A percentile compares a stretch with the other conserved stretches of the same genome.
These are phyloP conservation scores for Amblyjoppa fuscipennis DNA, from an alignment of 2,888 invertebrate genomes.

Conservation along the genomic window DNA sequence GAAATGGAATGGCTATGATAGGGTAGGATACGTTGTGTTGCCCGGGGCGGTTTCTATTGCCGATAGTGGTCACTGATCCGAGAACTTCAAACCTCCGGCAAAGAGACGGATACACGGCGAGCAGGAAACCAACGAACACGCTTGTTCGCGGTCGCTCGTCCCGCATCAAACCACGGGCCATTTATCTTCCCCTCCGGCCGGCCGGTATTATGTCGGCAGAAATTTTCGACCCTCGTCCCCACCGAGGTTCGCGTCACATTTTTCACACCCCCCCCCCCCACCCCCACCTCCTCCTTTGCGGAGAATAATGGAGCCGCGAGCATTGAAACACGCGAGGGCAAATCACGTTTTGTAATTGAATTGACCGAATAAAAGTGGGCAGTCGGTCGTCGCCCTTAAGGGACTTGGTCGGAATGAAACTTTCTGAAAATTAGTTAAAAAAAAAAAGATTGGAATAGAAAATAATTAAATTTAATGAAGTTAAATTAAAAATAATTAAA, in stretches of 20 bases:
- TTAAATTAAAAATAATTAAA: no score
- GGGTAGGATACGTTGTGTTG: conserved; percentile 45
- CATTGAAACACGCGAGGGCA: neutral
- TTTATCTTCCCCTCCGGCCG: conserved; percentile 45
- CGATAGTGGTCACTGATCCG: conserved; percentile 58
- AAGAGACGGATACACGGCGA: conserved; percentile 24
- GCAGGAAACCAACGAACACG: conserved; percentile 35
- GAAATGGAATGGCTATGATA: conserved; percentile 29
- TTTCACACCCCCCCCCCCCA: neutral
- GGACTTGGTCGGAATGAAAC: no score
- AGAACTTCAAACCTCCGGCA: conserved; percentile 60
- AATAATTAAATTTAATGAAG: no score
- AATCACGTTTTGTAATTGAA: neutral
- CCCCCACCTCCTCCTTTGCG: neutral
- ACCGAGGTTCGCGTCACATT: conserved; percentile 16
- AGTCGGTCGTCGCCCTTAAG: no score
- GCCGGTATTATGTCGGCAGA: conserved; percentile 28
- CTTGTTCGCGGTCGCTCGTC: conserved; percentile 41
- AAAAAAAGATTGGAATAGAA: no score
- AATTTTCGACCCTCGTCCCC: conserved; percentile 36
- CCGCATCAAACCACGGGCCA: conserved; percentile 46
- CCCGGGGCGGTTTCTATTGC: conserved; percentile 39
- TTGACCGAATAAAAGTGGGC: neutral
- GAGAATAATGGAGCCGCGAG: neutral
- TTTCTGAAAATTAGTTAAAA: no score